Conservation (phyloP, 2,113 vertebrate species). For the Stegostoma tigrinum region DNA sequence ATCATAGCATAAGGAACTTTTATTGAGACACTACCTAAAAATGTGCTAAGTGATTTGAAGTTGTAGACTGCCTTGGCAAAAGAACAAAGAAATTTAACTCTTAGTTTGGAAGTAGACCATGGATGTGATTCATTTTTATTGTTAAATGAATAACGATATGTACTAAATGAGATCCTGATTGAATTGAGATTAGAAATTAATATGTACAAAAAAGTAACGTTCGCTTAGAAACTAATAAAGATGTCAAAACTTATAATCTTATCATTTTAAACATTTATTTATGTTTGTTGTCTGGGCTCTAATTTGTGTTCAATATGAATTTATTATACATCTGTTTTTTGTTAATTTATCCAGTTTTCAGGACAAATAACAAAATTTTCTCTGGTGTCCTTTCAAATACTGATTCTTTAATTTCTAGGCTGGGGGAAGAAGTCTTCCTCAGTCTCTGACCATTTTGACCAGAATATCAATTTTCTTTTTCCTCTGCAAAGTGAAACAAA, state of each 20-base stretch:
- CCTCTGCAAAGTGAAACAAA: not conserved
- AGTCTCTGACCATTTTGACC: not conserved
- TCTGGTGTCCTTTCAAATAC: not conserved
- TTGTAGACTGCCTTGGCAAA: constrained; percentile 58
- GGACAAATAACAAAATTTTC: not conserved
- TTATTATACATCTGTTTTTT: not conserved
- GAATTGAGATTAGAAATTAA: constrained; percentile 63
- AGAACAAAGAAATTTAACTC: constrained; percentile 52
- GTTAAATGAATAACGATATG: constrained; percentile 55
- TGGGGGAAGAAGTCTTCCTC: no score
- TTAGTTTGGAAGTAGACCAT: constrained; percentile 58
- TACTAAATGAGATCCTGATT: constrained; percentile 66
- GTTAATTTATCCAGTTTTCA: not conserved
- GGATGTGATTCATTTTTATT: constrained; percentile 71
- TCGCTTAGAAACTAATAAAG: constrained; percentile 85
- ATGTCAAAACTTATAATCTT: constrained; percentile 50
- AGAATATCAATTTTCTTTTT: not conserved
- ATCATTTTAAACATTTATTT: not conserved
- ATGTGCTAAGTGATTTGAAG: constrained; percentile 59
- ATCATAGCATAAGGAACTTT: constrained; percentile 41
- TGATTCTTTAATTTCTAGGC: not conserved
- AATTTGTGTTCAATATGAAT: not conserved
- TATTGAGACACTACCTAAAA: constrained; percentile 68
- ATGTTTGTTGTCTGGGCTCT: not conserved
- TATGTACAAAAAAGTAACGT: constrained; percentile 84